Evolutionary conservation across 2,888 invertebrate genomes (phyloP).

Genomic region (Zeuzera pyrina): DNA sequence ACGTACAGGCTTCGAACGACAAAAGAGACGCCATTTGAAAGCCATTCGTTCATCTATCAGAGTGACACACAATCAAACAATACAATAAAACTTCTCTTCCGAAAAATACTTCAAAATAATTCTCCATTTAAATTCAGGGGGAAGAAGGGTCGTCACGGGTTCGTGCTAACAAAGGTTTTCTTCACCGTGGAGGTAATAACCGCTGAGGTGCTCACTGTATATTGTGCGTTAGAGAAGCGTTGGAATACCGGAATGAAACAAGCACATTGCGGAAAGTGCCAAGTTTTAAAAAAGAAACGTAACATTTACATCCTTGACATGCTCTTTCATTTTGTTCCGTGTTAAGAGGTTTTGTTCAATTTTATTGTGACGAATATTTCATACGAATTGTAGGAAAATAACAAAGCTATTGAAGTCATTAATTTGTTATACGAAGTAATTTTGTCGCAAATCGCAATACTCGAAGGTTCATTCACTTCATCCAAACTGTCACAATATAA

Average conservation of each 20-base stretch:
- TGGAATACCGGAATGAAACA: slow-evolving; percentile 41
- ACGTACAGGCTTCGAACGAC: slow-evolving; percentile 43
- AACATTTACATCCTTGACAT: slow-evolving; percentile 34
- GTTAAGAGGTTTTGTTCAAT: slow-evolving; percentile 6
- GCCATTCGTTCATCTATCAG: slow-evolving; percentile 65
- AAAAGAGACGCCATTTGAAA: slow-evolving; percentile 55
- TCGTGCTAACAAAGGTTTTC: slow-evolving; percentile 56
- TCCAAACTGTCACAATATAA: too few species aligned
- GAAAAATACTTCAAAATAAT: slow-evolving; percentile 73
- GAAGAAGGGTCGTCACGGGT: slow-evolving; percentile 32
- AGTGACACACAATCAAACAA: slow-evolving; percentile 72
- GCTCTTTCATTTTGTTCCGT: slow-evolving; percentile 16
- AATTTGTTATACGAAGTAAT: too few species aligned
- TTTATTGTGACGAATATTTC: slow-evolving; percentile 3
- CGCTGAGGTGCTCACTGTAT: slow-evolving; percentile 42
- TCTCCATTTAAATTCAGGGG: slow-evolving; percentile 71
- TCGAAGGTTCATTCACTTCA: too few species aligned
- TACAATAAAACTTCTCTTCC: slow-evolving; percentile 70
- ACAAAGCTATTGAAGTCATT: too few species aligned
- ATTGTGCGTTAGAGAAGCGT: slow-evolving; percentile 45
- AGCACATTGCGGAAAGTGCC: too few species aligned
- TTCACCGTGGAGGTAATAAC: slow-evolving; percentile 41
- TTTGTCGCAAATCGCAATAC: too few species aligned
- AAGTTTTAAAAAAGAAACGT: slow-evolving; percentile 35
- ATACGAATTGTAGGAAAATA: too few species aligned